phyloP scores from a whole-genome alignment of 2,888 invertebrate genomes.

The Conus canariensis region DNA sequence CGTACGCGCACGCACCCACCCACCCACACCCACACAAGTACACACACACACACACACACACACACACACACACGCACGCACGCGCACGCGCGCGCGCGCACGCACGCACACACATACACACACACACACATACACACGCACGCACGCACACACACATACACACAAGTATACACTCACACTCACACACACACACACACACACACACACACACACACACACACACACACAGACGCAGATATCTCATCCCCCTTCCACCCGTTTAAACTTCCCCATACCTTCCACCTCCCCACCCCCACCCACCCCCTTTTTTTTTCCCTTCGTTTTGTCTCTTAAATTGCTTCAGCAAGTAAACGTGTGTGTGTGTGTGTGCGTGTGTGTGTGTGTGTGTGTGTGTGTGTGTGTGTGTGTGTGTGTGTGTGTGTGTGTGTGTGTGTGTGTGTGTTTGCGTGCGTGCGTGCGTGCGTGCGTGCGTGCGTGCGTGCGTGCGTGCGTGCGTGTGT shows the following conservation, averaged over 20 bases:
- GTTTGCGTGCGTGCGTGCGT: not conserved
- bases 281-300: not conserved
- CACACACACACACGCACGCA: not conserved
- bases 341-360: not conserved
- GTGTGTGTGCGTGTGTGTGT: not conserved
- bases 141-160: not conserved
- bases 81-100: not conserved
- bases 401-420: not conserved
- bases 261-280: not conserved
- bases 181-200: slow-evolving; percentile 18
- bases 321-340: not conserved
- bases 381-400: slow-evolving; percentile 16
- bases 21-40: not conserved
- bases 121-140: not conserved
- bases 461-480: not conserved
- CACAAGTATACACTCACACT: not conserved
- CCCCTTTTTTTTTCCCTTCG: not conserved
- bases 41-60: not conserved
- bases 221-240: too few relatives aligned
- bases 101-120: not conserved
- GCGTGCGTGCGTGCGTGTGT: not conserved
- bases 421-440: not conserved
- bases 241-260: too few relatives aligned
- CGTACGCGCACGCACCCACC: slow-evolving; percentile 4
- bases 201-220: slow-evolving; percentile 11